Base-by-base conservation (phyloP, 2,797 vertebrate genomes). In the Simalia tracyae region DNA sequence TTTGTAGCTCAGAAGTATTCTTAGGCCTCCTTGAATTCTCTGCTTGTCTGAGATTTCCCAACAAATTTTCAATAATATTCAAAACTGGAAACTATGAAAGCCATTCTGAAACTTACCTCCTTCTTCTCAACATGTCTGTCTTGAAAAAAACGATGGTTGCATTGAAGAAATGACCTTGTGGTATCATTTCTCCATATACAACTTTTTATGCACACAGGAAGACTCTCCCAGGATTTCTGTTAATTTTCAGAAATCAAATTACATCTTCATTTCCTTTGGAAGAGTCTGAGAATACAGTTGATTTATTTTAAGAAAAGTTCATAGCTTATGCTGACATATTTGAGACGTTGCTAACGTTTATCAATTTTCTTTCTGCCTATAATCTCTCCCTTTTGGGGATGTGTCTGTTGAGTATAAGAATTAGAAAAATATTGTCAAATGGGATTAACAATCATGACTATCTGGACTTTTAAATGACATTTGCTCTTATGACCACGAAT, bases 351-450 rank as follows among this genome's bases (percentile, higher is more conserved):
- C 36, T 84, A 46, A 50, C 4, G 26, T 46, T 17, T 11, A 72
- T 17, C 68, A 17, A 0, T 72, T 24, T 46, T 66, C 63, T 66
- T 81, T 31, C 19, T 50, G 42, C 19, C 42, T 46, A 11, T 14
- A 85, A 85, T 10, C n/a, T 11, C n/a, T 60, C 28, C 36, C 57
- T 60, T 89, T 89, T 12, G 24, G 2, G 28, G 31, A 57, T 36
- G 31, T 4, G 26, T 19, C 56, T 57, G 68, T 60, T 81, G 57
- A 81, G 31, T 3, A 46, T 26, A 46, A 59, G 36, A 60, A 31
- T 36, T 19, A 81, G 36, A 59, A 89, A 60, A 89, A 86, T 46
- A 91, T 24, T 89, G 19, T 87, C 86, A 91, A 89, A 68, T 86
- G 88, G 8, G 46, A 93, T 0, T 0, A 28, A 54, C 7, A 60